Percentiles rank a stretch among this genome's conserved stretches.
Evolutionary conservation across 2,888 invertebrate genomes (phyloP).

Genomic region (Papilio protenor): DNA sequence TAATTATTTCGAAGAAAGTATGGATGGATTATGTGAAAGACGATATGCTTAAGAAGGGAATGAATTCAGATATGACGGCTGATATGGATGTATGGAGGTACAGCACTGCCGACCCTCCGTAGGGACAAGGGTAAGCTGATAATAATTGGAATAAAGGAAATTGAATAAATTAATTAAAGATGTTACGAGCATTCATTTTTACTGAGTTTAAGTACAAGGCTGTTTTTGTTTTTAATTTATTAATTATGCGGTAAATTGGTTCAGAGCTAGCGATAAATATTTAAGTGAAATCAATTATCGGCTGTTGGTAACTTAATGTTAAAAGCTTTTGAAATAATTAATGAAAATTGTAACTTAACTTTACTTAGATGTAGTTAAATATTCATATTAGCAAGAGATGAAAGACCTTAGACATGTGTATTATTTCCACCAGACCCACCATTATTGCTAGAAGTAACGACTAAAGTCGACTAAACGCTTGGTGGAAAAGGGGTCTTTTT

Average conservation of each 20-base stretch:
- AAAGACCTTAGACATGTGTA: neutral
- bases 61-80: too few relatives aligned
- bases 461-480: too few relatives aligned
- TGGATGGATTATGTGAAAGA: too few relatives aligned
- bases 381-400: neutral
- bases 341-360: constrained; percentile 9
- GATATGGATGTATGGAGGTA: too few relatives aligned
- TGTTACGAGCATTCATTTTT: neutral
- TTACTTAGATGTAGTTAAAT: constrained; percentile 2
- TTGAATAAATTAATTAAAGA: neutral
- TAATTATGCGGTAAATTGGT: constrained; percentile 1
- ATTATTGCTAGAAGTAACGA: too few relatives aligned
- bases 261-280: neutral
- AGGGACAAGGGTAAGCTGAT: too few relatives aligned
- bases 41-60: too few relatives aligned
- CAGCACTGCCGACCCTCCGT: too few relatives aligned
- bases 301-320: neutral
- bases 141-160: too few relatives aligned
- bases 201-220: neutral
- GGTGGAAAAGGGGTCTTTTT: too few relatives aligned
- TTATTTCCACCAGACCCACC: neutral
- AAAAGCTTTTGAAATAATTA: constrained; percentile 19
- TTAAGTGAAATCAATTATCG: constrained; percentile 14
- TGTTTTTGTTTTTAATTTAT: neutral
- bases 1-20: too few relatives aligned